Base-by-base conservation (phyloP, 37 sponge, comb jelly and placozoan genomes). In the Ianthella basta region DNA sequence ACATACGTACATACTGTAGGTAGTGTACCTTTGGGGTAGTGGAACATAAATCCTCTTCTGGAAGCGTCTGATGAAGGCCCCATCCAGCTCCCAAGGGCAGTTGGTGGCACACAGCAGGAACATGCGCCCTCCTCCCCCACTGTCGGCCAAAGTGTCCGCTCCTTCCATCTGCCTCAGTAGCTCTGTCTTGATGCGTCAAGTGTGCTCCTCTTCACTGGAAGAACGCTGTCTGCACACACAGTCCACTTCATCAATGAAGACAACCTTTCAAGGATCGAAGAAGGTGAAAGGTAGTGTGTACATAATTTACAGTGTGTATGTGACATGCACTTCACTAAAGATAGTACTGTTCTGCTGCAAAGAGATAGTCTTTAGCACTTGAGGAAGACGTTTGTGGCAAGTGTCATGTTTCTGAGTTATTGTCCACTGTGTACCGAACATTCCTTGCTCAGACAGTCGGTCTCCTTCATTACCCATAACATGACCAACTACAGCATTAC, bases 171-270 rank as follows among this genome's bases (percentile, higher is more conserved):
- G 91, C 44, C 83, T 84, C 25, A 96, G 87, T 18, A 96, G 88
- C 74, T 96, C 96, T 23, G 94, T 96, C 73, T 96, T 96, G 18
- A 96, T 86, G 69, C 96, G 86, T 5, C 96, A 65, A 6, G 85
- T 92, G 84, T 96, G 91, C 39, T 96, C 96, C 73, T 96, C 96
- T 66, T 96, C 96, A 34, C 79, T 70, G 54, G 87, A 73, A 13
- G 69, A 83, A 33, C 96, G 68, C 61, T 87, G 85, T 21, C 96
- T 60, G 75, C 96, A 96, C n/a, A 96, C 60, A 79, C 93, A 88
- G 85, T 96, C 96, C n/a, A 96, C 86, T 85, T 96, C 96, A 68
- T 96, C 96, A 75, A 96, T 89, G 37, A 96, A 92, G 24, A 92
- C 86, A 27, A 95, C 88, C 90, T 86, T 44, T 44, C 6, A 10